Percentiles rank a stretch among this genome's conserved stretches.
These are phyloP conservation scores for Acronicta leporina DNA, from an alignment of 2,888 invertebrate genomes.

Conservation along the genomic window DNA sequence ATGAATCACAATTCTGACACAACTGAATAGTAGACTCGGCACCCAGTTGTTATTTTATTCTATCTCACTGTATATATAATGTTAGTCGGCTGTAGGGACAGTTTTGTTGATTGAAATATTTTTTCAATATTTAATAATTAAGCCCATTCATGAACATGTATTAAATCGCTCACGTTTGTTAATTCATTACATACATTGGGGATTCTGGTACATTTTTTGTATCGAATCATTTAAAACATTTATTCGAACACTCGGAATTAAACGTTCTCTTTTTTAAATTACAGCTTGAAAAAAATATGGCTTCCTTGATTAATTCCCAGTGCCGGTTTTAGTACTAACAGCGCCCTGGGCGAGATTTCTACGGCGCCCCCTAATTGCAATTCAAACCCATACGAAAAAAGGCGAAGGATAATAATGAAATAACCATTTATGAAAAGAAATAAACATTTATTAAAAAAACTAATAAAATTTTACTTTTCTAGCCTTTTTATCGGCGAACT, in stretches of 20 bases:
- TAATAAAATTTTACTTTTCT: no score
- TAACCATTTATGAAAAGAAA: no score
- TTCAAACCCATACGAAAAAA: no score
- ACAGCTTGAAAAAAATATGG: not conserved
- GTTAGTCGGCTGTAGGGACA: constrained; percentile 6
- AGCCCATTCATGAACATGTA: no score
- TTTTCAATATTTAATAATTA: constrained; percentile 15
- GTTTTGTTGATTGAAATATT: not conserved
- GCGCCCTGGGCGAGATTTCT: no score
- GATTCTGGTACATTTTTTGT: constrained; percentile 24
- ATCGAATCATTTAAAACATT: not conserved
- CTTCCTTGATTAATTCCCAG: constrained; percentile 28
- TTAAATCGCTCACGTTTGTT: constrained; percentile 14
- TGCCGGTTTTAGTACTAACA: no score
- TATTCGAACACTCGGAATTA: not conserved
- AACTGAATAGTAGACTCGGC: no score
- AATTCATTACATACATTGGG: constrained; percentile 13
- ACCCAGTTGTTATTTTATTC: constrained; percentile 27
- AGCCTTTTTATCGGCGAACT: no score
- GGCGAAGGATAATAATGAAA: no score
- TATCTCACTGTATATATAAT: constrained; percentile 17
- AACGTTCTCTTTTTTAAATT: constrained; percentile 9
- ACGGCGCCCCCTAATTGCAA: no score
- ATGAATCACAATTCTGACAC: no score
- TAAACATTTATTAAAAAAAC: no score